Base-by-base conservation (phyloP, 2,888 invertebrate genomes). In the Carpatolechia fugitivella region DNA sequence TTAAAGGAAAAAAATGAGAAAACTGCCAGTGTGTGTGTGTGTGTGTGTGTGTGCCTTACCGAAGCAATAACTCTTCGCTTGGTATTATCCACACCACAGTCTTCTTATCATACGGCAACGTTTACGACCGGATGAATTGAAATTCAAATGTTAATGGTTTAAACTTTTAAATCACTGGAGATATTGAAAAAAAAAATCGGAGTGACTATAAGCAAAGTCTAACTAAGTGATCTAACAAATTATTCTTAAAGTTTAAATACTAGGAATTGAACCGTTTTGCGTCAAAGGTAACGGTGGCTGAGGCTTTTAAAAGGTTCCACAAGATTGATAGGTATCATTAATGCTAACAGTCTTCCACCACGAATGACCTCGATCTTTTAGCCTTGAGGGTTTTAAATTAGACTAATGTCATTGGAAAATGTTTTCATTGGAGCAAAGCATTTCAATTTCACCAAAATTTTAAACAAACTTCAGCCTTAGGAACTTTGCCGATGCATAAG, bases 301-400 rank as follows among this genome's bases (percentile, higher is more conserved):
- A 66, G 64, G 65, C 61, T 70, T 68, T 61, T 62, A 64, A 68
- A 74, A 65, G 65, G 70, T 65, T 20, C 55, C 35, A 35, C 10
- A 64, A 72, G 77, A 77, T 76, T 74, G 74, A 78, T 78, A 66
- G 68, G 64, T 59, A 56, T 56, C 16, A 61, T 69, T 66, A 61
- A 63, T 59, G 60, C 56, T 66, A 62, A 69, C 65, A 64, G 68
- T 65, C 54, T 58, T 52, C 58, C 50, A 54, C 56, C 68, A 62
- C 63, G 65, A 54, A 54, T 63, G 74, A 64, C 76, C 72, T 67
- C 66, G 57, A 62, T 66, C 48, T 18, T 10, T 11, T 44, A 57
- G 55, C 70, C 69, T 72, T 70, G 66, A 63, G 46, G 18, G 18
- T 41, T 41, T 18, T 7, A 33, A 13, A 41, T 41, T 18, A 3